Base-by-base conservation (phyloP, 2,888 invertebrate genomes). In the Aricia artaxerxes region DNA sequence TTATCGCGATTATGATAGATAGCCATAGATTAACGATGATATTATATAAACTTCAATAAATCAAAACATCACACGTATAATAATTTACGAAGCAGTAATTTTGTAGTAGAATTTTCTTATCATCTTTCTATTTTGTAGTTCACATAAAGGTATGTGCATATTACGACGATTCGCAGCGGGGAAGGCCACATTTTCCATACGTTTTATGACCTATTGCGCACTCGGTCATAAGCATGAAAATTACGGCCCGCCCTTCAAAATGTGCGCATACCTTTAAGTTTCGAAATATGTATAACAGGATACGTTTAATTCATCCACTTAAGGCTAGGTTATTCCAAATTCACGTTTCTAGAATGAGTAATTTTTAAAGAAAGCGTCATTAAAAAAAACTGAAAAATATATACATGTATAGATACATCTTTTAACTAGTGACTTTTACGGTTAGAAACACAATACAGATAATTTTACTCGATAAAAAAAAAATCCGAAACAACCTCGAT, bases 1-100 rank as follows among this genome's bases (percentile, higher is more conserved):
- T 69, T 69, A 69, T 69, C 69, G 69, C 13, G 13, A 38, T 35
- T 69, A 69, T 69, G 69, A 69, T 13, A 69, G 69, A 69, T 69
- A 69, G 31, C 64, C 13, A 9, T 69, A 69, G 35, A 69, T 69
- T 69, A 69, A 69, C 69, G 35, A 69, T 69, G 69, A 69, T 69
- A 69, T 1, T 24, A 4, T 38, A 9, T 31, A 31, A 64, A 31
- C 64, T 38, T 69, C 24, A 38, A 69, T 13, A 69, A 35, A 69
- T 69, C 35, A 38, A 13, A 69, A 69, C 31, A 38, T 69, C 69
- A 5, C 31, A 13, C 35, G 4, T 69, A 13, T 35, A 13, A 13
- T 35, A 13, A 64, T 38, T 69, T 69, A 1, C 13, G 13, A 13
- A 13, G 69, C 31, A 13, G 0, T 1, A 0, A 13, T 69, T 69